Base-by-base conservation (phyloP, 2,797 vertebrate species). In the Myripristis murdjan region DNA sequence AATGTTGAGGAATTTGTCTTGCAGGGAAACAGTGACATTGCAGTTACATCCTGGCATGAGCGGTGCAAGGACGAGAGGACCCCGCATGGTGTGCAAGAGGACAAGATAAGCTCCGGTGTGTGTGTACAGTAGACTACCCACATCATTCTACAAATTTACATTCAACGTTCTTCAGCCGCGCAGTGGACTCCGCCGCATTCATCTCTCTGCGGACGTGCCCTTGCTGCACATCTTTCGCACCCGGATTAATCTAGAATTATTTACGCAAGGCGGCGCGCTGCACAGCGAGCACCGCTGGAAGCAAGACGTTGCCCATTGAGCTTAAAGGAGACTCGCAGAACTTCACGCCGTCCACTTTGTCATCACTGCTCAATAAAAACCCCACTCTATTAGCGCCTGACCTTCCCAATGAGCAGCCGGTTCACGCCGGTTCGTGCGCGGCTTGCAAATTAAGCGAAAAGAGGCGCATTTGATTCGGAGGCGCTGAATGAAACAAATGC, bases 331-430 rank as follows among this genome's bases (percentile, higher is more conserved):
- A 55, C 18, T 41, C 48, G 46, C 56, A 41, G 31, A 31, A 51
- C 31, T 48, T 28, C 31, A 67, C 7, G 20, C 57, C 35, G 62
- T 39, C 18, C 18, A 64, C 54, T 56, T 51, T 41, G 26, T 41
- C 49, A 52, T 1, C 28, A 31, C 24, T 28, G 51, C 62, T 61
- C 56, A 58, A 31, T 35, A 26, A 47, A 24, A n/a, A 35, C 15
- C 41, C 74, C n/a, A 12, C 18, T 35, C 24, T 6, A 51, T 73
- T 70, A 49, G 52, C 20, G 41, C 72, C n/a, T 63, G 52, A 79
- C 63, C 66, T 75, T 79, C 24, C 69, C 47, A 15, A 3, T 4
- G 44, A 77, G 18, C 12, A 59, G 59, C 35, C 1, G 16, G 48
- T n/a, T 57, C 47, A 33, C n/a, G 9, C 28, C 39, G 2, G 0